Conservation (phyloP, 2,113 vertebrate genomes). For the Solenodon paradoxus region DNA sequence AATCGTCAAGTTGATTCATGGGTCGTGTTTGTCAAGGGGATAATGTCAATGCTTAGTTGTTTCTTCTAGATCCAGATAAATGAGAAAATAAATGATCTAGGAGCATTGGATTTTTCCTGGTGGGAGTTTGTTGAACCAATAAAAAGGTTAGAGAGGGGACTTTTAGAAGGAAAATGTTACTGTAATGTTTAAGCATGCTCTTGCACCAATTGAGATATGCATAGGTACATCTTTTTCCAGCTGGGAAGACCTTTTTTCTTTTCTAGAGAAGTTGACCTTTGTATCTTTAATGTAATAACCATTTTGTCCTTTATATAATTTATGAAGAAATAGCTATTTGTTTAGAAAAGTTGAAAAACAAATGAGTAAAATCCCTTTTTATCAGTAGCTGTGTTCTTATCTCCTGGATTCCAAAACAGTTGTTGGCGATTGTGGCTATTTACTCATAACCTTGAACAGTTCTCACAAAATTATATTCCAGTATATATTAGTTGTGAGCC, state of each 20-base stretch:
- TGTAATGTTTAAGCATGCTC: background rate
- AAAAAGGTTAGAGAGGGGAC: background rate
- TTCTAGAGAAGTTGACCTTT: background rate
- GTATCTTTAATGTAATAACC: background rate
- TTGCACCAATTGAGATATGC: background rate
- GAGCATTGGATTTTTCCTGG: constrained; percentile 47
- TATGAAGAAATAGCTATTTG: background rate
- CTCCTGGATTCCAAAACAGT: background rate
- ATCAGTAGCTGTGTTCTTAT: background rate
- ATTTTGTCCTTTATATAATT: constrained; percentile 33
- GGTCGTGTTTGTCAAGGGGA: constrained; percentile 1
- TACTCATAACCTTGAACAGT: background rate
- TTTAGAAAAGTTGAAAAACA: constrained; percentile 25
- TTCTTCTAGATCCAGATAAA: constrained; percentile 54
- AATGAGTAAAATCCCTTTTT: background rate
- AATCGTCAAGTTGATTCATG: constrained; percentile 58
- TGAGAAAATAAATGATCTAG: constrained; percentile 68
- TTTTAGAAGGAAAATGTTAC: constrained; percentile 23
- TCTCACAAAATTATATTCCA: background rate
- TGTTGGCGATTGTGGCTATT: background rate
- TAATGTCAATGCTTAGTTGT: constrained; percentile 26
- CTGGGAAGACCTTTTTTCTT: background rate
- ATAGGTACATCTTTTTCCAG: background rate
- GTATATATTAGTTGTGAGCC: background rate
- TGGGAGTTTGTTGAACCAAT: constrained; percentile 34